Evolutionary conservation across 1,140 invertebrate genomes (phyloP), one percentile per base, ranked within the genome.

Genomic region (Tetragnatha versicolor): DNA sequence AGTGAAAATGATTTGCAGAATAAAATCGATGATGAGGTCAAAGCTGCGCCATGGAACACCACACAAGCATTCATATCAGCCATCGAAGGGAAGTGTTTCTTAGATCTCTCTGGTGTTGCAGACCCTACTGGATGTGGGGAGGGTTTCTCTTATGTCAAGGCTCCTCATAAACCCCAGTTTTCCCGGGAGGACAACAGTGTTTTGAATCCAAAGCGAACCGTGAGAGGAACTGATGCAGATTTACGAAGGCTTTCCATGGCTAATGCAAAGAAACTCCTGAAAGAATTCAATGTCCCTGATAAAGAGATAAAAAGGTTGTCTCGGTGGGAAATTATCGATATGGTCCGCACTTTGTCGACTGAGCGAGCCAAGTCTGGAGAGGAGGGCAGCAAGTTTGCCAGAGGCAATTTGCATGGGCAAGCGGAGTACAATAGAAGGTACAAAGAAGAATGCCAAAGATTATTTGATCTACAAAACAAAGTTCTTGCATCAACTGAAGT

Each of bases 171-270:
- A 85, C 95, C 96, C 0, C 85, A 83, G 37, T 77, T 80, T 27
- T 79, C 82, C 29, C 87, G 86, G 69, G 85, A 86, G 61, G 86
- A 86, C 63, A 39, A 82, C 84, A 65, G 81, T 33, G 79, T 81
- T 83, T 84, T 94, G 86, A 93, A 92, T 58, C 94, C 96, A 82
- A 99, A 99, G 85, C 89, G 96, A 81, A 97, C 95, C 2, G 97
- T 99, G 0, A 99, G 97, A 0, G 98, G 98, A 42, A 99, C 98
- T 0, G 98, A 99, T 86, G 98, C 98, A 14, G 98, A 99, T 91
- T 89, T 99, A 79, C 89, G 98, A 79, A 90, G 96, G 77, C 88
- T 99, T 1, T 96, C 96, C 0, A 88, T 99, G 45, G 98, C 97
- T 82, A 95, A 98, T 84, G 98, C 98, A 5, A 99, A 98, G 86